phyloP scores from a whole-genome alignment of 2,888 invertebrate genomes.

The Neoaliturus tenellus region DNA sequence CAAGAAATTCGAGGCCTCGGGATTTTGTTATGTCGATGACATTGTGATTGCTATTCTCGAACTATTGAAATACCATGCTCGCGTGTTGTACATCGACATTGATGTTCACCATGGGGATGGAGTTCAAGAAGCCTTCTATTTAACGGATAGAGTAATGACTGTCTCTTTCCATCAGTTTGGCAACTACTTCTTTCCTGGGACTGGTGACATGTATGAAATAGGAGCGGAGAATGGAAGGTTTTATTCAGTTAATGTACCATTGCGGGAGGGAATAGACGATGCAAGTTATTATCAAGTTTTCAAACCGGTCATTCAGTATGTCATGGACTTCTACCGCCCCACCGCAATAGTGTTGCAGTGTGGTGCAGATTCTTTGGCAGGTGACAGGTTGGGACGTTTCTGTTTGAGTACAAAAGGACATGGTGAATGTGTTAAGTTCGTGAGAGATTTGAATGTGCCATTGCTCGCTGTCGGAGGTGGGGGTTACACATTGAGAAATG shows the following conservation, averaged over 20 bases:
- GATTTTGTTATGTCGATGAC: slow-evolving; percentile 99
- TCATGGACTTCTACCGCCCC: slow-evolving; percentile 98
- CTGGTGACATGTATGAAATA: slow-evolving; percentile 99
- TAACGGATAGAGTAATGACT: slow-evolving; percentile 99
- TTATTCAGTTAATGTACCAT: slow-evolving; percentile 98
- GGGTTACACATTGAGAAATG: slow-evolving; percentile 96
- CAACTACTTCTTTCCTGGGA: slow-evolving; percentile 98
- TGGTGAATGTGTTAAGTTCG: slow-evolving; percentile 98
- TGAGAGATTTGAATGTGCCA: slow-evolving; percentile 94
- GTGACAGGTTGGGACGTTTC: slow-evolving; percentile 97
- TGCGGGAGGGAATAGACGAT: slow-evolving; percentile 99
- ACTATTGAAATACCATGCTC: slow-evolving; percentile 92
- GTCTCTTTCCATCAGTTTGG: slow-evolving; percentile 99
- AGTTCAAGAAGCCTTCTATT: slow-evolving; percentile 98
- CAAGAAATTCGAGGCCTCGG: slow-evolving; percentile 99
- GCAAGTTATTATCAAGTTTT: slow-evolving; percentile 94
- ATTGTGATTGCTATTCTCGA: slow-evolving; percentile 98
- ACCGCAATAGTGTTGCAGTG: slow-evolving; percentile 99
- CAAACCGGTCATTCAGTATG: slow-evolving; percentile 93
- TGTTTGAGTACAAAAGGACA: slow-evolving; percentile 96
- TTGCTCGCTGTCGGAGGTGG: slow-evolving; percentile 91
- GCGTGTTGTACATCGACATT: slow-evolving; percentile 98
- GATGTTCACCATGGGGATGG: slow-evolving; percentile 99
- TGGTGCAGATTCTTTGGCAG: slow-evolving; percentile 98
- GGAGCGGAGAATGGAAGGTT: slow-evolving; percentile 97